These are phyloP conservation scores for Hydrocynus forskahlii DNA, from an alignment of 2,797 vertebrate species.

Conservation along the genomic window DNA sequence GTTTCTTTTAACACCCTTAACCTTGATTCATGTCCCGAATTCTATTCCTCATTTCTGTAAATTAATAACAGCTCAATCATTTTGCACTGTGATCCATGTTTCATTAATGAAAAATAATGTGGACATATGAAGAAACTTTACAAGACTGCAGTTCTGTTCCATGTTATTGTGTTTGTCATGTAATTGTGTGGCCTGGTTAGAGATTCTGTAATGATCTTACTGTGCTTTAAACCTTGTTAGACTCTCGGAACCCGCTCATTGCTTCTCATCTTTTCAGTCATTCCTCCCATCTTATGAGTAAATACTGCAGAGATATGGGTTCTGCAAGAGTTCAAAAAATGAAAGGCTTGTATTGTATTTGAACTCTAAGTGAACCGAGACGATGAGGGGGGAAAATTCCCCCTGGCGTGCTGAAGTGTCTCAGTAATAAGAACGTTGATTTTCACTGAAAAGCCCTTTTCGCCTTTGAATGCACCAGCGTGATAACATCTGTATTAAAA, in stretches of 20 bases:
- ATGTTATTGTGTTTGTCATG: not conserved
- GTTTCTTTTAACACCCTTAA: no score
- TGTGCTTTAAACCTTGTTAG: not conserved
- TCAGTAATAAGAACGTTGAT: slow-evolving; percentile 4
- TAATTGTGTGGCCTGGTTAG: not conserved
- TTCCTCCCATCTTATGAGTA: slow-evolving; percentile 23
- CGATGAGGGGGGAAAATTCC: not conserved
- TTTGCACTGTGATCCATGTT: no score
- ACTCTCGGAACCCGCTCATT: not conserved
- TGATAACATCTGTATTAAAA: slow-evolving; percentile 3
- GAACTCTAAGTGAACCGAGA: slow-evolving; percentile 36
- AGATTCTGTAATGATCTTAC: not conserved
- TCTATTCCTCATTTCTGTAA: no score
- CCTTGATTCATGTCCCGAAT: no score
- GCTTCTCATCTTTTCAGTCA: not conserved
- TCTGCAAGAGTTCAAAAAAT: not conserved
- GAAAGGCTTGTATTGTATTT: not conserved
- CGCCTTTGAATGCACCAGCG: not conserved
- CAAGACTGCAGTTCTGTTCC: no score
- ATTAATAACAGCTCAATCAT: no score
- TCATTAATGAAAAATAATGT: no score
- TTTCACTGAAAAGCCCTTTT: not conserved
- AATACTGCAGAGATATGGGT: slow-evolving; percentile 5
- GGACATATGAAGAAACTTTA: no score
- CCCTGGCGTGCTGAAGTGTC: not conserved